Percentiles rank a stretch among this genome's conserved stretches.
Evolutionary conservation across 64 coral and sea anemone genomes (phyloP).

Genomic region (Acropora yongei): DNA sequence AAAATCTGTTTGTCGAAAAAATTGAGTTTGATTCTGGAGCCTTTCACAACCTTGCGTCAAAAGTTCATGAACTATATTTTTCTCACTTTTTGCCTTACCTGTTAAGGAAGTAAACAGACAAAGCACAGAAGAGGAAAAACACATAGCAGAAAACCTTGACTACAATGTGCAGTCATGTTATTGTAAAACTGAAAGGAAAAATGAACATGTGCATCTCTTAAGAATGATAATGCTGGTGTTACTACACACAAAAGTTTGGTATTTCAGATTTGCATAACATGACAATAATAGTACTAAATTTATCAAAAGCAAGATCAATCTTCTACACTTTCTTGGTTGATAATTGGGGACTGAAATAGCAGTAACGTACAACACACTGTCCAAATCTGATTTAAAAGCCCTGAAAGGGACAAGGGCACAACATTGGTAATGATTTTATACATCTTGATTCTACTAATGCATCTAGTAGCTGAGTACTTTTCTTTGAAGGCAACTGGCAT

Average conservation of each 20-base stretch:
- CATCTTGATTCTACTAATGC: conserved; percentile 66
- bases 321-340: conserved; percentile 44
- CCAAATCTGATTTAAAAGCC: conserved; percentile 51
- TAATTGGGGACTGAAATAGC: conserved; percentile 42
- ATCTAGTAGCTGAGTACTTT: conserved; percentile 36
- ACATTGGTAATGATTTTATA: conserved; percentile 66
- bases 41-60: conserved; percentile 3
- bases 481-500: conserved; percentile 51
- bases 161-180: too few relatives aligned
- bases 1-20: not conserved
- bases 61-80: conserved; percentile 39
- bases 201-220: too few relatives aligned
- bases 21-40: conserved; percentile 1
- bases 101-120: not conserved
- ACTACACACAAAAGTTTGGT: too few relatives aligned
- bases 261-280: not conserved
- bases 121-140: not conserved
- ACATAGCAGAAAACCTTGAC: not conserved
- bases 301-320: conserved; percentile 24
- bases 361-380: conserved; percentile 42
- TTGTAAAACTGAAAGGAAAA: too few relatives aligned
- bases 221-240: too few relatives aligned
- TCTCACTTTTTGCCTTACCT: conserved; percentile 18
- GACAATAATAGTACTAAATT: not conserved
- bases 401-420: conserved; percentile 49